Percentiles rank a stretch among this genome's conserved stretches.
Evolutionary conservation across 2,888 invertebrate genomes (phyloP).

Genomic region (Cremastobaeus sp.): DNA sequence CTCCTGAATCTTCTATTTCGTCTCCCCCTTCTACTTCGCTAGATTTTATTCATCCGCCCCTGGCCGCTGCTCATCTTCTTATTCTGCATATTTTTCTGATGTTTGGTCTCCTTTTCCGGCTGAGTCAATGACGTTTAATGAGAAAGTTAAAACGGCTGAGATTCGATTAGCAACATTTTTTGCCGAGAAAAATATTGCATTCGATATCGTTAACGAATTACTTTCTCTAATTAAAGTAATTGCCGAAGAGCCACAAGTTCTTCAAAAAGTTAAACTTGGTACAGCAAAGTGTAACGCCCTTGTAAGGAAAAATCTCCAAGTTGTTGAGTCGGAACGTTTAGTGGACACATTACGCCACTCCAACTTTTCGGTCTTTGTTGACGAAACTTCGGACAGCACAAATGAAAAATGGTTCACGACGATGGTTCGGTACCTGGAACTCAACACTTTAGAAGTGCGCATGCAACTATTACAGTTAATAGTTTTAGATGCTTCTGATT

Average conservation of each 20-base stretch:
- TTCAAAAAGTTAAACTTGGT: slow-evolving; percentile 3
- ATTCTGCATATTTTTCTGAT: too few relatives aligned
- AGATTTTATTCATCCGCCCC: too few relatives aligned
- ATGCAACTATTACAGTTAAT: background rate
- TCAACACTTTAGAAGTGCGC: background rate
- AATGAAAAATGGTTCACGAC: background rate
- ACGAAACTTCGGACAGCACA: background rate
- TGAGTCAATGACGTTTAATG: too few relatives aligned
- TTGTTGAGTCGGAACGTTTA: background rate
- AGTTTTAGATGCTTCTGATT: background rate
- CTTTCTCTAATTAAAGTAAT: background rate
- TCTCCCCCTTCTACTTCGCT: too few relatives aligned
- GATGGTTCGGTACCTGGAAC: background rate
- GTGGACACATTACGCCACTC: background rate
- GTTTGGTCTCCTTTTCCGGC: too few relatives aligned
- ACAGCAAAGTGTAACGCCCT: background rate
- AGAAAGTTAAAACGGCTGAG: too few relatives aligned
- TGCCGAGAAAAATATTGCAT: background rate
- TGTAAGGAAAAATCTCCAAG: slow-evolving; percentile 1
- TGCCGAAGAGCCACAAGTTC: slow-evolving; percentile 1
- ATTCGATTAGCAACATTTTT: background rate
- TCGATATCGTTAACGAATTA: background rate
- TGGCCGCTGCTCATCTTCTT: too few relatives aligned
- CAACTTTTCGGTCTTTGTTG: slow-evolving; percentile 5
- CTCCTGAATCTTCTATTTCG: too few relatives aligned